Evolutionary conservation across 2,113 vertebrate genomes (phyloP).

Genomic region (Dermatemys mawii): DNA sequence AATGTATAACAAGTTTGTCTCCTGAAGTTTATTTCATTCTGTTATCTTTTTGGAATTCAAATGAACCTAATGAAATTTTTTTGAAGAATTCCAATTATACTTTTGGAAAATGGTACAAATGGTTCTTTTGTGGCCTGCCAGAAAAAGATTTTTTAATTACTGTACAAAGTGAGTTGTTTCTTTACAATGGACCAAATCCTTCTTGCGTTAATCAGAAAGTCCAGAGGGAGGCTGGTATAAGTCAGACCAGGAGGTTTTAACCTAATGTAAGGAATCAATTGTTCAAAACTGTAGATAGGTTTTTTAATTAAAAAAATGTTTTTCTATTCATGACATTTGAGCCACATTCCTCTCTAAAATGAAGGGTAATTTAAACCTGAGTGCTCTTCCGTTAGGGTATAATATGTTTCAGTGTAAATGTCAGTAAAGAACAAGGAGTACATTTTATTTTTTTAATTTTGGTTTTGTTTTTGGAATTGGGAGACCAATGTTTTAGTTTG

Average conservation of each 20-base stretch:
- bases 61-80: not conserved
- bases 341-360: not conserved
- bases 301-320: not conserved
- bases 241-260: not conserved
- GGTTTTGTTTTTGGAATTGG: not conserved
- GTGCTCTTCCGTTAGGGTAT: not conserved
- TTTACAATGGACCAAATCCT: not conserved
- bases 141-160: not conserved
- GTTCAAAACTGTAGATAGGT: not conserved
- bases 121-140: not conserved
- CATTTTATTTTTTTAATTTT: not conserved
- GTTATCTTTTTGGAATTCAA: not conserved
- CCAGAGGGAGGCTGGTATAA: not conserved
- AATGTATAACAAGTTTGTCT: not conserved
- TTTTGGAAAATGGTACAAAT: not conserved
- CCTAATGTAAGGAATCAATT: not conserved
- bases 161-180: not conserved
- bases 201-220: not conserved
- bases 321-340: not conserved
- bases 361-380: not conserved
- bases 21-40: not conserved
- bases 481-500: conserved; percentile 13
- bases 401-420: not conserved
- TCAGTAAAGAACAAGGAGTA: not conserved
- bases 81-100: conserved; percentile 15